These are phyloP conservation scores for Drosophila bocqueti DNA, from an alignment of 1,140 invertebrate species.

Conservation along the genomic window DNA sequence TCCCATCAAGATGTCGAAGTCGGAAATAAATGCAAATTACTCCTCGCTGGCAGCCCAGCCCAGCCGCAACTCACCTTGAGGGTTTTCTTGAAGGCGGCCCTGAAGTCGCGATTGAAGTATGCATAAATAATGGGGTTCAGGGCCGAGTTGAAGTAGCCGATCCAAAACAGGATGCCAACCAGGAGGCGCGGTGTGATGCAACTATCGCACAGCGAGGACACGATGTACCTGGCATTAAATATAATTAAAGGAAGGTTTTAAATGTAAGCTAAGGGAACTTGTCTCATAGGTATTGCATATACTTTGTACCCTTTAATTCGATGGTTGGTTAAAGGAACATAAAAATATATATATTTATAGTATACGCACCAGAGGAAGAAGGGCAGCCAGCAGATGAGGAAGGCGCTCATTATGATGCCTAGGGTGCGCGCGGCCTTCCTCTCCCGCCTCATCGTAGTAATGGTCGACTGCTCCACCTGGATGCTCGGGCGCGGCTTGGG, in stretches of 20 bases:
- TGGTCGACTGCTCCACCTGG: conserved; percentile 87
- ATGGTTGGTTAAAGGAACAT: neutral
- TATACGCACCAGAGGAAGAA: conserved; percentile 94
- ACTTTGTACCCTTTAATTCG: neutral
- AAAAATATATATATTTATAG: too few species aligned
- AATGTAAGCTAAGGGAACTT: neutral
- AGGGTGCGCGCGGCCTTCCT: conserved; percentile 97
- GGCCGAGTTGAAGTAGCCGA: conserved; percentile 98
- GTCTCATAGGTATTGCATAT: neutral
- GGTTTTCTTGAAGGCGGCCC: conserved; percentile 96
- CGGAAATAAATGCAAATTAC: conserved; percentile 86
- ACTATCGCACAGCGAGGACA: conserved; percentile 92
- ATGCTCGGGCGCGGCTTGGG: conserved; percentile 89
- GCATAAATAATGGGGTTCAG: conserved; percentile 98
- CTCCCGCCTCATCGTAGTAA: conserved; percentile 94
- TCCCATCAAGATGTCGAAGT: conserved; percentile 43
- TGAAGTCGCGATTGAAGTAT: conserved; percentile 98
- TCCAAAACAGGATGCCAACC: conserved; percentile 96
- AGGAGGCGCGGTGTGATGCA: conserved; percentile 86
- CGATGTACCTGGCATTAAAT: conserved; percentile 90
- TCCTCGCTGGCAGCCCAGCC: conserved; percentile 16
- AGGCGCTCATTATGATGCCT: conserved; percentile 97
- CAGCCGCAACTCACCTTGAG: conserved; percentile 90
- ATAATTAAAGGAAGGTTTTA: conserved; percentile 2
- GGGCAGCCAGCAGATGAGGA: conserved; percentile 96